Base-by-base conservation (phyloP, 2,888 invertebrate genomes). In the Hydraecia micacea region DNA sequence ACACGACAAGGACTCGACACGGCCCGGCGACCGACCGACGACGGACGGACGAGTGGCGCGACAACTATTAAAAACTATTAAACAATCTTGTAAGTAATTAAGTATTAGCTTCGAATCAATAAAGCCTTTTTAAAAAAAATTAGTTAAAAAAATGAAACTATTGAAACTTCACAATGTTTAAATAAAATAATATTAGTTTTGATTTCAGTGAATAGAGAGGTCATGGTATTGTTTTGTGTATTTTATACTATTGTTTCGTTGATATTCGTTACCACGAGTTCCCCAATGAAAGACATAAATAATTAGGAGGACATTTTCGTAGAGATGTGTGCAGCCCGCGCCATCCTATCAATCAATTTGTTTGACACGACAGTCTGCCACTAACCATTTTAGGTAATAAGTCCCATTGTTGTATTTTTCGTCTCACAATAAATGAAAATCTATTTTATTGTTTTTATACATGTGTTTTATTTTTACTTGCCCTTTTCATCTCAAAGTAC, bases 401-500 rank as follows among this genome's bases (percentile, higher is more conserved):
- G 97, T 96, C 96, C 97, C 96, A 97, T 97, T 97, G 97, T 97
- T 97, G 97, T 97, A 97, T 96, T 96, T 97, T 97, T 97, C 96
- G 97, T 97, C 97, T 97, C 97, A 97, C 96, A 97, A 96, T 97
- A 97, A 97, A 97, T 97, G 97, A 96, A 96, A 97, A 96, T 96
- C 97, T 97, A 97, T 97, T 97, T 97, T 96, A 97, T 97, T 97
- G 97, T 97, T 97, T 97, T 97, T 97, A 96, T 65, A 91, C 25
- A 87, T 94, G 95, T 93, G 86, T 96, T 97, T 97, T 96, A 88
- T 96, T 96, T 96, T 94, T 62, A 66, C 66, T 72, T 67, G 2
- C 18, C 80, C 70, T 28, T 52, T 36, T 36, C 39, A 32, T 49
- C 5, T 21, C 11, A 28, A 52, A 15, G 11, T 15, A 15, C 46